Evolutionary conservation across 2,113 vertebrate genomes (phyloP).

Genomic region (Rhipidura dahli): DNA sequence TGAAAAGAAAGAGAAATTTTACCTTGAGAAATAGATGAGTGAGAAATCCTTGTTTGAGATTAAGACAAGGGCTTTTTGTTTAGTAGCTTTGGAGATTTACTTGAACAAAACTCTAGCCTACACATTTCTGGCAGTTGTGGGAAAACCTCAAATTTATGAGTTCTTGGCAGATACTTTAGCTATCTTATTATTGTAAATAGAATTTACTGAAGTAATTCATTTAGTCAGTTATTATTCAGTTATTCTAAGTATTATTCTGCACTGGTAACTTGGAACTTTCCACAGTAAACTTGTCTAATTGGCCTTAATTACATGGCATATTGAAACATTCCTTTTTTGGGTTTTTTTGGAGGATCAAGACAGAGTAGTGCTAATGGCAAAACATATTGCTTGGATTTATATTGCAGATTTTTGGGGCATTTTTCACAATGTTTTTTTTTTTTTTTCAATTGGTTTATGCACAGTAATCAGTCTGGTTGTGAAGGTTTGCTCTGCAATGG

Average conservation of each 20-base stretch:
- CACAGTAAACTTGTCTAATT: not conserved
- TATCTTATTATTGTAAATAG: not conserved
- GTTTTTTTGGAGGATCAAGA: not conserved
- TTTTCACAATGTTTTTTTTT: not conserved
- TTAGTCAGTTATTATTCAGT: not conserved
- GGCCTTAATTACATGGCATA: not conserved
- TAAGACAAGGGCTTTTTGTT: accelerated
- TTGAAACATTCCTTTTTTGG: not conserved
- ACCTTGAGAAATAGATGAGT: not conserved
- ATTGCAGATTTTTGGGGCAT: not conserved
- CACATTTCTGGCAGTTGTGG: not conserved
- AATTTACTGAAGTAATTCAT: not conserved
- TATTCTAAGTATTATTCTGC: not conserved
- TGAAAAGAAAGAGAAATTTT: not conserved
- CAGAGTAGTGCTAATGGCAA: not conserved
- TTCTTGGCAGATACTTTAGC: not conserved
- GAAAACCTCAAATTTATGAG: not conserved
- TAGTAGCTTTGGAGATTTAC: no score
- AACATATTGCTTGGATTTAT: not conserved
- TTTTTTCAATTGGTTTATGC: not conserved
- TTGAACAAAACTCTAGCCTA: not conserved
- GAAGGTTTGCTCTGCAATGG: not conserved
- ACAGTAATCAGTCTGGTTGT: accelerated
- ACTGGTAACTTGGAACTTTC: not conserved
- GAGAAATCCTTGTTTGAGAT: not conserved